A percentile compares a stretch with the other conserved stretches of the same genome.
These are phyloP conservation scores for Monochamus alternatus DNA, from an alignment of 2,888 invertebrate species.

Conservation along the genomic window DNA sequence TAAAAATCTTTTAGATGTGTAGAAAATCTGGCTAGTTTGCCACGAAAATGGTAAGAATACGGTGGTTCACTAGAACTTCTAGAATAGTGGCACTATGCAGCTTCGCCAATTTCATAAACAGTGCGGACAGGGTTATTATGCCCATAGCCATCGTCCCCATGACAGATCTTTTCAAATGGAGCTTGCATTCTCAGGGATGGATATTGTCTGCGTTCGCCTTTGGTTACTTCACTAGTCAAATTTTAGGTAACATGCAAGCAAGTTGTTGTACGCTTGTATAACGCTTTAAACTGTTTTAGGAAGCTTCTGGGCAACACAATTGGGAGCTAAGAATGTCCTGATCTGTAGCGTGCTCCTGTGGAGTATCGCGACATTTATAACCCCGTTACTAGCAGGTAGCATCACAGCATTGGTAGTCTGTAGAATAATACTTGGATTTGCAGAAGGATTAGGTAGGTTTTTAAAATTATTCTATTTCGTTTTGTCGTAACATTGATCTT, in stretches of 20 bases:
- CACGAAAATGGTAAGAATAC: constrained; percentile 70
- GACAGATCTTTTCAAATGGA: constrained; percentile 82
- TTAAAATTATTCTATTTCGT: background rate
- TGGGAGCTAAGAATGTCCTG: constrained; percentile 81
- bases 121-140: constrained; percentile 85
- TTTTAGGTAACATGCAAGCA: constrained; percentile 67
- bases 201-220: constrained; percentile 84
- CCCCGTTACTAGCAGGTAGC: constrained; percentile 80
- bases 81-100: constrained; percentile 80
- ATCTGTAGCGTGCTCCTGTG: constrained; percentile 81
- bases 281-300: constrained; percentile 65
- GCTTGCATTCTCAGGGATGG: constrained; percentile 82
- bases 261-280: background rate
- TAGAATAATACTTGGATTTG: constrained; percentile 80
- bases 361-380: constrained; percentile 82
- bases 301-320: constrained; percentile 78
- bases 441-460: constrained; percentile 80
- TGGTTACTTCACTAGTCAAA: constrained; percentile 84
- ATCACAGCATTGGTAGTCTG: constrained; percentile 77
- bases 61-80: constrained; percentile 74
- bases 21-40: background rate
- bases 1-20: background rate
- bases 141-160: constrained; percentile 84
- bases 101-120: constrained; percentile 83
- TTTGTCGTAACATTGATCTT: constrained; percentile 53